Evolutionary conservation across 2,888 invertebrate genomes (phyloP).

Genomic region (Leptopilina drosophilae): DNA sequence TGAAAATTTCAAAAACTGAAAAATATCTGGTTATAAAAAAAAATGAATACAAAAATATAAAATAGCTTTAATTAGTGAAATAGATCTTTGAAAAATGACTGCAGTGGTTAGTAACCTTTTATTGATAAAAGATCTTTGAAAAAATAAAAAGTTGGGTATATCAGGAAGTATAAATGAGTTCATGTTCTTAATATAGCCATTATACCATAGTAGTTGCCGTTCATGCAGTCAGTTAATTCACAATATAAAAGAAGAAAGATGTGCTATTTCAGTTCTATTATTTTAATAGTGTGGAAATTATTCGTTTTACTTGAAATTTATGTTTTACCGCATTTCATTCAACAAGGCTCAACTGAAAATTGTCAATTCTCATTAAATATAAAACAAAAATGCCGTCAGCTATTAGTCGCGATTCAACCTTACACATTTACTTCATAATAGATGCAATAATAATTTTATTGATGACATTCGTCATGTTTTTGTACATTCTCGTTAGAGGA

Average conservation of each 20-base stretch:
- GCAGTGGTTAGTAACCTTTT: not conserved
- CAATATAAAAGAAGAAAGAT: slow-evolving; percentile 50
- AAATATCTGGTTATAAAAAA: not conserved
- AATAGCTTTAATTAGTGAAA: not conserved
- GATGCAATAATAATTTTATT: slow-evolving; percentile 6
- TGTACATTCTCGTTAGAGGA: not conserved
- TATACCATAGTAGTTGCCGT: slow-evolving; percentile 47
- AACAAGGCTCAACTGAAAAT: not conserved
- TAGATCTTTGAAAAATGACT: not conserved
- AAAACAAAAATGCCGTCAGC: not conserved
- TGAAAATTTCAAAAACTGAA: no score
- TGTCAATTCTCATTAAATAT: not conserved
- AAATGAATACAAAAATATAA: not conserved
- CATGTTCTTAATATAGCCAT: slow-evolving; percentile 64
- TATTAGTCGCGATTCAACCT: not conserved
- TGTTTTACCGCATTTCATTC: not conserved
- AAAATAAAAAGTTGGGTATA: slow-evolving; percentile 2
- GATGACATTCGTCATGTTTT: not conserved
- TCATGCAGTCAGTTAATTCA: slow-evolving; percentile 42
- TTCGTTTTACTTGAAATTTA: not conserved
- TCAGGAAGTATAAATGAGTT: slow-evolving; percentile 57
- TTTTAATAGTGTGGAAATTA: not conserved
- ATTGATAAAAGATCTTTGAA: not conserved
- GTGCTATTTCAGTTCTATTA: slow-evolving; percentile 12
- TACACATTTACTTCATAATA: not conserved